phyloP scores from a whole-genome alignment of 2,888 invertebrate genomes.

The Drosophila fungiperda region DNA sequence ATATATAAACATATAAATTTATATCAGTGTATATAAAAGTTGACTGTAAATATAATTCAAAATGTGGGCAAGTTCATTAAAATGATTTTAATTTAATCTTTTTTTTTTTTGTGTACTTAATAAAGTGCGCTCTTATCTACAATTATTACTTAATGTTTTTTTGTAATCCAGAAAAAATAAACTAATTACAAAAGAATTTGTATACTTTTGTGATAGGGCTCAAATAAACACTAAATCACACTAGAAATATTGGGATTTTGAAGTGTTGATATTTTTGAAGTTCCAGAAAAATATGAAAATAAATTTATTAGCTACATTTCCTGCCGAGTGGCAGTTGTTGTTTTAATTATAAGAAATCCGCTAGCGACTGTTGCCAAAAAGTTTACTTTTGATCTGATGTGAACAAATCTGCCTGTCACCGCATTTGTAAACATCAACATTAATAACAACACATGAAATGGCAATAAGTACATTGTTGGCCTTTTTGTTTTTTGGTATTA shows the following conservation, averaged over 20 bases:
- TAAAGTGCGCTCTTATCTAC: not conserved
- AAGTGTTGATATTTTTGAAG: not conserved
- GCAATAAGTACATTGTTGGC: conserved; percentile 18
- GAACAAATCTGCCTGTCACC: conserved; percentile 27
- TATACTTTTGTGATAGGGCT: not conserved
- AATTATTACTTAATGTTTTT: not conserved
- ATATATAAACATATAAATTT: not conserved
- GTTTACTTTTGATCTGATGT: conserved; percentile 16
- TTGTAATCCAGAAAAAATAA: not conserved
- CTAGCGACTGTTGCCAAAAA: conserved; percentile 26
- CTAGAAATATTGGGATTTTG: not conserved
- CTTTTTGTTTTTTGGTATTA: conserved; percentile 8
- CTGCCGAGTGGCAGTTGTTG: too few species aligned
- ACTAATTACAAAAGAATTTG: not conserved
- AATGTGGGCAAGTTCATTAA: conserved; percentile 17
- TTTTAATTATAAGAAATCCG: not conserved
- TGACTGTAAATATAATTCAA: not conserved
- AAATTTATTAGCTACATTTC: not conserved
- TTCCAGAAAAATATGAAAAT: too few species aligned
- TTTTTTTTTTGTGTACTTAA: not conserved
- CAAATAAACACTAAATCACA: not conserved
- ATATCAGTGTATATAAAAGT: not conserved
- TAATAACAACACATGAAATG: conserved; percentile 17
- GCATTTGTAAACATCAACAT: conserved; percentile 30
- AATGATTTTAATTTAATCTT: not conserved